Evolutionary conservation across 2,797 vertebrate species (phyloP), one percentile per base, ranked within the genome.

Genomic region (Falco novaeseelandiae): DNA sequence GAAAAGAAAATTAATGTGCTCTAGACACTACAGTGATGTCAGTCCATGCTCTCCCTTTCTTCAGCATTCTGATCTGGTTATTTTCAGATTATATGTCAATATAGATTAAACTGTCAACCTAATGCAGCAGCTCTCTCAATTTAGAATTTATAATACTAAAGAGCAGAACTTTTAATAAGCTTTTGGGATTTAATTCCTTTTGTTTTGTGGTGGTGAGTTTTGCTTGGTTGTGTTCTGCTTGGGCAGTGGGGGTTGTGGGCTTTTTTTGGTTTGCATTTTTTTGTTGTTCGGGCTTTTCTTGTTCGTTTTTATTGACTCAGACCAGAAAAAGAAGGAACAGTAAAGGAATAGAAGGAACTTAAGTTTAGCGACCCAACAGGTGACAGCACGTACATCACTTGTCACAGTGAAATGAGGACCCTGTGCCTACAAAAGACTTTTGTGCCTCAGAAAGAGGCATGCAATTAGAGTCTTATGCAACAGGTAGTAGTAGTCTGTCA

Each of bases 241-340:
- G 29, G 29, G 8, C 8, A 2, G 10, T 27, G 2, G 3, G 5
- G 12, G 5, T 14, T 66, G 18, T 40, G 19, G 12, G 4, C 0
- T 1, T 12, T 21, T 21, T 29, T 26, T 2, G 6, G 21, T 5
- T 20, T 26, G 29, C 11, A 22, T 9, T 1, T 7, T 54, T 48
- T 65, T 40, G 16, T 29, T 80, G 9, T 30, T 48, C 49, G 23
- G 12, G 6, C 8, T n/a, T 57, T 87, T 79, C 27, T 46, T 11
- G 6, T 22, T 46, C 10, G 10, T 55, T 83, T 67, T 70, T 4
- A 46, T 52, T n/a, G 29, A 71, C 42, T 74, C 2, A 89, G 48
- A 80, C 9, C 14, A 88, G 51, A 40, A 69, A 57, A 16, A 80
- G 5, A 9, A 73, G 9, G 10, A 80, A 61, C 2, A 58, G 10